Base-by-base conservation (phyloP, 2,888 invertebrate species). In the Liodrosophila aerea region DNA sequence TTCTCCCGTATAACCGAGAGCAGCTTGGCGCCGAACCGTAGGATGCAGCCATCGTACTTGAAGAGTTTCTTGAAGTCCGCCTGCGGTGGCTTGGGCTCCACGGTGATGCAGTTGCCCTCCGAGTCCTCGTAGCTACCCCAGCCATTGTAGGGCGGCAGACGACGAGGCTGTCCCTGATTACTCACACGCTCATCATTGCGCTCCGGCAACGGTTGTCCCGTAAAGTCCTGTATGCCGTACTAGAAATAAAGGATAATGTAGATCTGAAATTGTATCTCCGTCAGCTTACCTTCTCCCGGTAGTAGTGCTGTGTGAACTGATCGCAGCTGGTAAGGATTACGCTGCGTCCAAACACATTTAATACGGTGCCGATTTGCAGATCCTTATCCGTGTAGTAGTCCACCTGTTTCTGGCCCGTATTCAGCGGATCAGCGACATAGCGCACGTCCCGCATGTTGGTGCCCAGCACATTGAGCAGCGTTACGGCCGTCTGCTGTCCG, bases 111-210 rank as follows among this genome's bases (percentile, higher is more conserved):
- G 86, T 97, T 97, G 72, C 94, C 94, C 7, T 96, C 95, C 0
- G 97, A 97, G 87, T 98, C 97, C 63, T 96, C 96, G 86, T 96
- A 95, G 0, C 94, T 93, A 0, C 98, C 98, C 90, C 94, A 97
- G 2, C 97, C 97, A 86, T 97, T 97, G 93, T 96, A 97, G 0
- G 97, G 97, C 0, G 97, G 97, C 39, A 95, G 86, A 1, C 88
- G 81, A 34, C 89, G 52, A 18, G 47, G 29, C 18, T 74, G 13
- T 12, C 64, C 62, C 3, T 66, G 69, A 4, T 65, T 13, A 56
- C 54, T 22, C 7, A 54, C 43, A 5, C 77, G 84, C 5, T 86
- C 81, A 44, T 86, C 84, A 2, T 65, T 70, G 5, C 78, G 71
- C 2, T 58, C 64, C 0, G 90, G 90, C 41, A 84, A 56, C 0